Percentiles rank a stretch among this genome's conserved stretches.
These are phyloP conservation scores for Circaetus gallicus DNA, from an alignment of 2,113 vertebrate species.

Conservation along the genomic window DNA sequence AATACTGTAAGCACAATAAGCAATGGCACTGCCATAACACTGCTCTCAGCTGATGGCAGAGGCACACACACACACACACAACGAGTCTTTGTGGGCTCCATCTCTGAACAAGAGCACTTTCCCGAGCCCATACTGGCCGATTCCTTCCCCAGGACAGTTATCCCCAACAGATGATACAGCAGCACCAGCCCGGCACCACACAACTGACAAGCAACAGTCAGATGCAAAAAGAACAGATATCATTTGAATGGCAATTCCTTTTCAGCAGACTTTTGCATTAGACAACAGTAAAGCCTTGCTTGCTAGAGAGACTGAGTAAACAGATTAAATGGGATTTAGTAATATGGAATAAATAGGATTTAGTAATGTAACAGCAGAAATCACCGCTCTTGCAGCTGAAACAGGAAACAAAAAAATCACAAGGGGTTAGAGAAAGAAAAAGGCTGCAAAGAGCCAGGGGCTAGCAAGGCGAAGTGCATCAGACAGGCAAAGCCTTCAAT, in stretches of 20 bases:
- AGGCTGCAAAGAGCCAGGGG: not conserved
- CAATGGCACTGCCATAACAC: fast-evolving
- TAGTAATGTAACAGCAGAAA: not conserved
- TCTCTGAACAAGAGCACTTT: not conserved
- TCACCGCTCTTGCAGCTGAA: not conserved
- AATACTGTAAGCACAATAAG: fast-evolving
- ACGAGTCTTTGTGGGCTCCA: fast-evolving
- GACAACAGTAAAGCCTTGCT: not conserved
- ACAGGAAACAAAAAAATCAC: not conserved
- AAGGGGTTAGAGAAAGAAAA: not conserved
- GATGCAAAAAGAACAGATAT: not conserved
- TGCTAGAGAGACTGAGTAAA: not conserved
- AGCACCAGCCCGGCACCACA: not conserved
- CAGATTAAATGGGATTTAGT: slow-evolving; percentile 48
- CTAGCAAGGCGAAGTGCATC: not conserved
- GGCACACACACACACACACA: too few relatives aligned
- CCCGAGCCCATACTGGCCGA: not conserved
- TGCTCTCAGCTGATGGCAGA: not conserved
- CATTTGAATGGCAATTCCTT: not conserved
- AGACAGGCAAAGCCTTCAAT: not conserved
- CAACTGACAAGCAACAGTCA: not conserved
- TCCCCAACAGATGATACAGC: fast-evolving
- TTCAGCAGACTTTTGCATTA: not conserved
- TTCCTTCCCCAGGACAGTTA: not conserved
- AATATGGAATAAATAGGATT: slow-evolving; percentile 49